Evolutionary conservation across 2,888 invertebrate species (phyloP).

Genomic region (Agrochola lota): DNA sequence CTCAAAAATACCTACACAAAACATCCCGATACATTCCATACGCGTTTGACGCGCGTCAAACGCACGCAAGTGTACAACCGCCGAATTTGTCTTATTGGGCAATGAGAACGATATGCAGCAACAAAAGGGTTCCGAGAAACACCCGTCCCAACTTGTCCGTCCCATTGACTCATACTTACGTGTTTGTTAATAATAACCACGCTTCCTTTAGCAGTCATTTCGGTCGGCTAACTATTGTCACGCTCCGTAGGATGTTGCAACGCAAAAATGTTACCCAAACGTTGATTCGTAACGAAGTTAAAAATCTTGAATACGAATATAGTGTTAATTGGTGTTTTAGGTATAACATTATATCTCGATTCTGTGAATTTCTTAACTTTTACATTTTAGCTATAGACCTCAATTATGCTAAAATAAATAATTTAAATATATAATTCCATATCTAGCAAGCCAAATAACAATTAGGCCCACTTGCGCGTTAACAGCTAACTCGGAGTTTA

Average conservation of each 20-base stretch:
- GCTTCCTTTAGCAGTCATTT: conserved; percentile 81
- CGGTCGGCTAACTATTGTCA: conserved; percentile 75
- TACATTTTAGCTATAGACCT: not conserved
- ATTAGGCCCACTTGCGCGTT: too few species aligned
- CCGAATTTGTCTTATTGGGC: conserved; percentile 87
- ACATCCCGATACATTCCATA: conserved; percentile 1
- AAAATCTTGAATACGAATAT: conserved; percentile 14
- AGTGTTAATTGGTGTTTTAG: not conserved
- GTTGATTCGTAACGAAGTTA: conserved; percentile 33
- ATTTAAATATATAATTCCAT: too few species aligned
- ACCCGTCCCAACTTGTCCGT: conserved; percentile 81
- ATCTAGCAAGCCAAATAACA: too few species aligned
- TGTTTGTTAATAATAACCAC: conserved; percentile 86
- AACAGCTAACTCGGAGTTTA: too few species aligned
- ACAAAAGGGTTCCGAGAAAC: conserved; percentile 88
- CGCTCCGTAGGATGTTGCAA: conserved; percentile 63
- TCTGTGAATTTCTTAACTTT: conserved; percentile 2
- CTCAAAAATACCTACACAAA: not conserved
- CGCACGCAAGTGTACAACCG: conserved; percentile 68
- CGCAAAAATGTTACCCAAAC: conserved; percentile 53
- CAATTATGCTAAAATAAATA: too few species aligned
- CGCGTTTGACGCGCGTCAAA: conserved; percentile 56
- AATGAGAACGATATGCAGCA: conserved; percentile 88
- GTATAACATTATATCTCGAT: not conserved
- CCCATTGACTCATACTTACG: conserved; percentile 87